Base-by-base conservation (phyloP, 2,888 invertebrate species). In the Seira ritae region DNA sequence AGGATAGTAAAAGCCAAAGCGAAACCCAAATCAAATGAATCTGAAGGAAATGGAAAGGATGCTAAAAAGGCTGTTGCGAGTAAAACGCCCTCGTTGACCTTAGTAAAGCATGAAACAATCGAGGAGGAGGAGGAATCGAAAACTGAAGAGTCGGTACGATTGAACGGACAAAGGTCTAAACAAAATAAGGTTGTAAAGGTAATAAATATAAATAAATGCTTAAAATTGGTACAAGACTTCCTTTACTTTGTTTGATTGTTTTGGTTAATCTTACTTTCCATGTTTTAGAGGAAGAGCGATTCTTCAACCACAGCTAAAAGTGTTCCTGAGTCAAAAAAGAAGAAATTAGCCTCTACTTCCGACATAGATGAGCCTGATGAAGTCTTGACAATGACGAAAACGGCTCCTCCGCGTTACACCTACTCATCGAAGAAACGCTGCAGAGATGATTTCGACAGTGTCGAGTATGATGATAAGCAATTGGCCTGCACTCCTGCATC, bases 401-500 rank as follows among this genome's bases (percentile, higher is more conserved):
- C n/a, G n/a, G n/a, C n/a, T n/a, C n/a, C n/a, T n/a, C 82, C 77
- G 1, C 50, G 76, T 1, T 82, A 67, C 67, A 82, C 82, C 1
- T 82, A 82, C 24, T 17, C 71, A 17, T 75, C 66, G n/a, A 81
- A 76, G 23, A 81, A 66, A 23, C 66, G 75, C 1, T 3, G 3
- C 17, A 60, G 17, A 12, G 31, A 23, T 17, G 12, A 67, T 20
- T 66, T 19, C 15, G 66, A 66, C n/a, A 22, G 3, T 66, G n/a
- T 19, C 6, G 22, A 23, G 1, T 22, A 12, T 22, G 66, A 19
- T 10, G 23, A 66, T 12, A 42, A 42, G 12, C 6, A 42, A 4
- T 4, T 12, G 12, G 15, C 46, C 12, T 42, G 46, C 6, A 60
- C n/a, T 3, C 17, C 60, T 4, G 23, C 66, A 4, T 10, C 8